Base-by-base conservation (phyloP, 1,140 invertebrate genomes). In the Drosophila ambigua region DNA sequence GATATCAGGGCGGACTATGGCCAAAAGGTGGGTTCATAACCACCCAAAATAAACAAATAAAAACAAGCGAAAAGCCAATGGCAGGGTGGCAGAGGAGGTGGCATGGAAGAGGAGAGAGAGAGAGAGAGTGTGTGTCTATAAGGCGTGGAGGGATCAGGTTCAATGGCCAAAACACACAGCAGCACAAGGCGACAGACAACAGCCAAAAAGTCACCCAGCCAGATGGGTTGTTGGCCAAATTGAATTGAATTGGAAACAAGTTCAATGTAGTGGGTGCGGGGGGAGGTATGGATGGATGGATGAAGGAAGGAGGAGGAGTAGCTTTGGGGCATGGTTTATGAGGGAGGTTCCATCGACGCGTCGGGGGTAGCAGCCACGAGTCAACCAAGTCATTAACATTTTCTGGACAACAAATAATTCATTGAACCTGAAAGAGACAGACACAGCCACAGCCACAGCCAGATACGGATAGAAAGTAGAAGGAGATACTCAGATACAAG, bases 81-180 rank as follows among this genome's bases (percentile, higher is more conserved):
- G 5, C 66, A 8, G 8, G 8, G 31, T 9, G 8, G 8, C 31
- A 9, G 8, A 28, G 15, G 23, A 43, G 1, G 50, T 44, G 50
- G 16, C 53, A 49, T 39, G 26, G 16, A 1, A 20, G 20, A 20
- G 20, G 49, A n/a, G 39, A 26, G 13, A 48, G 35, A 15, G 8
- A 26, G 66, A 35, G 31, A 39, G 35, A 13, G 9, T 39, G 65
- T 67, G 63, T 69, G 35, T 69, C 52, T 44, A 69, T 52, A 35
- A 48, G 43, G 67, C 67, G 54, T 54, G 64, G 51, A 68, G 35
- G 35, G 35, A 68, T 31, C 64, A 58, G 65, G 67, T 69, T 69
- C 67, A 69, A 69, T 69, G 67, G 64, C 67, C 67, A 69, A 69
- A 57, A 49, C 59, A 63, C 58, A 63, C 44, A 55, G 31, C 31